Evolutionary conservation across 35 echinoderm and acorn worm species (phyloP).

Genomic region (Heliocidaris erythrogramma): DNA sequence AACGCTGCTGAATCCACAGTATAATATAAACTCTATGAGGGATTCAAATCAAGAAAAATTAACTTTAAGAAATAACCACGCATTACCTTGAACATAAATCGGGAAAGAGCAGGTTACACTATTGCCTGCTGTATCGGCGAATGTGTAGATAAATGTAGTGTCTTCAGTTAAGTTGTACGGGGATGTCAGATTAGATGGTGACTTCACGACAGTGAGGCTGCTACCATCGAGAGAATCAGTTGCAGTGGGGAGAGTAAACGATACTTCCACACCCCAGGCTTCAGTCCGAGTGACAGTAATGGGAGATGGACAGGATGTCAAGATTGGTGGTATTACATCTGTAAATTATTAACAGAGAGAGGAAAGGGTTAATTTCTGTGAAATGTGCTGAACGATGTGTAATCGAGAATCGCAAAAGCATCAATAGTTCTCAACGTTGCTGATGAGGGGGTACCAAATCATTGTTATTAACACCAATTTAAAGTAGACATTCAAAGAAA

Average conservation of each 20-base stretch:
- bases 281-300: conserved; percentile 42
- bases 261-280: not conserved
- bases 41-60: no score
- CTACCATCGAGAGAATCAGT: conserved; percentile 55
- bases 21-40: no score
- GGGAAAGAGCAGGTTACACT: conserved; percentile 53
- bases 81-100: conserved; percentile 60
- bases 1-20: no score
- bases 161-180: conserved; percentile 67
- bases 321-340: conserved; percentile 59
- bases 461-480: no score
- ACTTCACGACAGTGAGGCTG: conserved; percentile 25
- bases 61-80: not conserved
- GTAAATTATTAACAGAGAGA: not conserved
- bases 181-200: conserved; percentile 57
- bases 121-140: conserved; percentile 57
- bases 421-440: no score
- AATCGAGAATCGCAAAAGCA: no score
- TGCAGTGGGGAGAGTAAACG: conserved; percentile 59
- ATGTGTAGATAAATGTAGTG: conserved; percentile 61
- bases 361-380: no score
- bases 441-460: no score
- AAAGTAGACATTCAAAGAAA: no score
- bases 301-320: conserved; percentile 64
- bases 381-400: no score